Base-by-base conservation (phyloP, 2,888 invertebrate species). In the Eilema sororculum region DNA sequence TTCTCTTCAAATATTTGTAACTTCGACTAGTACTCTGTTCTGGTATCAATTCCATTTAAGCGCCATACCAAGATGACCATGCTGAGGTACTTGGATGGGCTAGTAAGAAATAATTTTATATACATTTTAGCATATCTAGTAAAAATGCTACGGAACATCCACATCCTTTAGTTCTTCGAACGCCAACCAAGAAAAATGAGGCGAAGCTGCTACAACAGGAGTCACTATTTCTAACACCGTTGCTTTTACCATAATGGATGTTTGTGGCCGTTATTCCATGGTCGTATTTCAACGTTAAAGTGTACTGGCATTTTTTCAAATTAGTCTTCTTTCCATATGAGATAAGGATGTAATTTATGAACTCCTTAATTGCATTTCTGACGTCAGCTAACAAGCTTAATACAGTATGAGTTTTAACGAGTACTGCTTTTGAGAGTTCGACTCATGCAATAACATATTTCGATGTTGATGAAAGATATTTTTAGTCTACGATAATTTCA, bases 201-300 rank as follows among this genome's bases (percentile, higher is more conserved):
- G 81, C 82, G 71, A 76, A 82, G 78, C 80, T 76, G 78, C 76
- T 81, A 83, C 83, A 81, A 79, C 81, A 85, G 76, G 83, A 88
- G 87, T 87, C 87, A 83, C 85, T 89, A 84, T 85, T 85, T 86
- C 85, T 84, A 87, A 86, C 85, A 84, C 82, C 80, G 78, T 81
- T 83, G 86, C 88, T 89, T 87, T 89, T 86, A 87, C 81, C 85
- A 86, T 90, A 90, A 90, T 90, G 88, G 89, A 89, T 87, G 86
- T 85, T 77, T 75, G 79, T 74, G 66, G 77, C 73, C 77, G 74
- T 80, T 81, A 80, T 82, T 84, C 78, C 72, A 72, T 77, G 82
- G 79, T 78, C 81, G 79, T 83, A 79, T 80, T 83, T 74, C 82
- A 78, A 65, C 73, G 75, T 82, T 74, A 77, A 77, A 65, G 76